Base-by-base conservation (phyloP, 2,113 vertebrate species). In the Mystacornis crossleyi region DNA sequence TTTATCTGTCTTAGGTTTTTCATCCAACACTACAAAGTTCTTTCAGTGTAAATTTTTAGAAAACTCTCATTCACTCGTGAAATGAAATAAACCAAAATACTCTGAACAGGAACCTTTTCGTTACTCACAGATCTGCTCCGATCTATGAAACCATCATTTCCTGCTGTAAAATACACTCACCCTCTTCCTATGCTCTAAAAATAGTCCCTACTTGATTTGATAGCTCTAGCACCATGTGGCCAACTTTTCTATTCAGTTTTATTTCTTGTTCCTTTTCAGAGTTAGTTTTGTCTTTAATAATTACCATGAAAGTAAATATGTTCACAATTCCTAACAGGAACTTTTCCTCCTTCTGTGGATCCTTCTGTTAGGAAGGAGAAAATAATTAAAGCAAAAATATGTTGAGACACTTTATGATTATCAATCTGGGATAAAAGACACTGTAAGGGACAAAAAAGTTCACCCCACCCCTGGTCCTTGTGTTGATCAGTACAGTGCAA, bases 111-210 rank as follows among this genome's bases (percentile, higher is more conserved):
- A 96, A 92, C 88, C 60, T 77, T 66, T 53, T 70, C n/a, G n/a
- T 86, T 95, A 96, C 78, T 95, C 92, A 94, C 71, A 94, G 87
- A 85, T 71, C 75, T 70, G 43, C 38, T 86, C 79, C 8, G 58
- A 78, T 96, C 95, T 96, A 66, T 45, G 55, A 90, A 94, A 81
- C 57, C 93, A 95, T 93, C 90, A 33, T 61, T 96, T 96, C 96
- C 96, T 97, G 95, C 94, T 79, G 64, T 93, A 94, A 96, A 89
- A 96, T 40, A 78, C 6, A 86, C 57, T 93, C 84, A 71, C 62
- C 55, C 65, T 94, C 72, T 87, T 95, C 95, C 93, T 96, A 78
- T 66, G 67, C 47, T 90, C 96, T 96, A 96, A 96, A 97, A 96
- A 96, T 97, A 97, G 82, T 2, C 55, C 28, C 82, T 60, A 23